Percentiles rank a stretch among this genome's conserved stretches.
Conservation (phyloP, 2,888 invertebrate genomes). For the Sarcophaga carnaria region DNA sequence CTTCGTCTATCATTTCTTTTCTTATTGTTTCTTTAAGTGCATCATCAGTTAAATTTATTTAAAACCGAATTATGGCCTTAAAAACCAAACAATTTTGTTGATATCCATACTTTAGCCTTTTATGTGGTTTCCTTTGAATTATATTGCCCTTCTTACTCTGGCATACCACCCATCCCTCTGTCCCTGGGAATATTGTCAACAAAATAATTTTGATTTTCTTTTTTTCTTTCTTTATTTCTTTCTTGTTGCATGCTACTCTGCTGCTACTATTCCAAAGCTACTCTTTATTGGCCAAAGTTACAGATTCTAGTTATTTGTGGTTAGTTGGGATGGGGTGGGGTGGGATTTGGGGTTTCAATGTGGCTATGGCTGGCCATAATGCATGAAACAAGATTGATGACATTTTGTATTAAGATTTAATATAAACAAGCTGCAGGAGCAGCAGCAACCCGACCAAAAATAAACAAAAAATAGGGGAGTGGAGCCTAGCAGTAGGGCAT, state of each 20-base stretch:
- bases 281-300: not conserved
- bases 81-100: constrained; percentile 28
- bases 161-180: not conserved
- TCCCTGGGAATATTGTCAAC: not conserved
- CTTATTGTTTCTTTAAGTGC: constrained; percentile 1
- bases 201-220: not conserved
- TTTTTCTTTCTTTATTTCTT: not conserved
- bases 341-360: too few species aligned
- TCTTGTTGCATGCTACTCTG: constrained; percentile 19
- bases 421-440: constrained; percentile 13
- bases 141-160: not conserved
- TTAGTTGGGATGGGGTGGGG: too few species aligned
- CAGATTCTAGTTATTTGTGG: not conserved
- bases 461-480: not conserved
- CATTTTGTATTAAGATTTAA: constrained; percentile 48
- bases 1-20: not conserved
- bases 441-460: not conserved
- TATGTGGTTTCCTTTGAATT: constrained; percentile 12
- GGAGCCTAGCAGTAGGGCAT: not conserved
- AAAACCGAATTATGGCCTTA: constrained; percentile 12
- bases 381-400: constrained; percentile 58
- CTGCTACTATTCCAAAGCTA: not conserved
- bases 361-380: not conserved
- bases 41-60: constrained; percentile 15
- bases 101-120: constrained; percentile 14